Evolutionary conservation across 2,113 vertebrate species (phyloP).

Genomic region (Helogale parvula): DNA sequence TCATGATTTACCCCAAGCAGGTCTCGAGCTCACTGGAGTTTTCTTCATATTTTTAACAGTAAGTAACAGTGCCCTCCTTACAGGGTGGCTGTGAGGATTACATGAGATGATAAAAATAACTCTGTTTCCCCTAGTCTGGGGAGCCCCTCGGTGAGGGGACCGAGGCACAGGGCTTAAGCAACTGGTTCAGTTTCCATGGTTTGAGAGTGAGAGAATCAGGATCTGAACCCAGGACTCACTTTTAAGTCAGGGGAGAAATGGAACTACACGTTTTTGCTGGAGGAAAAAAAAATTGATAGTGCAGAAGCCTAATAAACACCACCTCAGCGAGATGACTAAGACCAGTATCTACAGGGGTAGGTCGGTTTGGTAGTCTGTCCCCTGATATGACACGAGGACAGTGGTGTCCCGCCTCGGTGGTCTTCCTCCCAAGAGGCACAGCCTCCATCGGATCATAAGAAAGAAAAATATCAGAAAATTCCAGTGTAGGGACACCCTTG

Average conservation of each 20-base stretch:
- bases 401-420: not conserved
- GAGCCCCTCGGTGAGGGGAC: not conserved
- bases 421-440: not conserved
- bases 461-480: not conserved
- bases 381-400: not conserved
- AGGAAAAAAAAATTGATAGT: not conserved
- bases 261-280: not conserved
- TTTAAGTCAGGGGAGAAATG: not conserved
- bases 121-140: not conserved
- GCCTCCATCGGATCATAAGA: not conserved
- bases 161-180: not conserved
- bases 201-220: not conserved
- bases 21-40: no score
- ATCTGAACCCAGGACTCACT: not conserved
- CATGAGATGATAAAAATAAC: not conserved
- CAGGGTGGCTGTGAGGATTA: not conserved
- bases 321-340: not conserved
- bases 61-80: not conserved
- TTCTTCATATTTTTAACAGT: not conserved
- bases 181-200: not conserved
- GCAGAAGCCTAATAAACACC: not conserved
- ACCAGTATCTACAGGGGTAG: no score
- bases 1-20: no score
- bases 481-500: not conserved
- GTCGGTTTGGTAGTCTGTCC: not conserved